Conservation (phyloP, 2,113 vertebrate species). For the Corythoichthys intestinalis region DNA sequence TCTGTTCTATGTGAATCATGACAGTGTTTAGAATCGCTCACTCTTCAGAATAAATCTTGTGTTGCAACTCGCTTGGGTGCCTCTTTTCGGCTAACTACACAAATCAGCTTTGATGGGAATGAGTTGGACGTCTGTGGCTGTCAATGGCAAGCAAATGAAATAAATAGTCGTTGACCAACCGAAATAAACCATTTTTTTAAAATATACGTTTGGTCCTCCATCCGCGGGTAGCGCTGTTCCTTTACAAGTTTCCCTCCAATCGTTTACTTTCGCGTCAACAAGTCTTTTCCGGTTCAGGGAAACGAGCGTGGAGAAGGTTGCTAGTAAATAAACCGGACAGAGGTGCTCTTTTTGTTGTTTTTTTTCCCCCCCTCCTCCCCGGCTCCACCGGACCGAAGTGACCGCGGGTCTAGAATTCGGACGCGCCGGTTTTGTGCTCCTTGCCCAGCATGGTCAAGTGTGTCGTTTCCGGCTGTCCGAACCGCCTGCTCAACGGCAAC, state of each 20-base stretch:
- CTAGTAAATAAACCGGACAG: background rate
- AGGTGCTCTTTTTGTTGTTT: background rate
- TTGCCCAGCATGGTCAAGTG: conserved; percentile 52
- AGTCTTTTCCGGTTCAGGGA: conserved; percentile 13
- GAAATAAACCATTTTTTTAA: no score
- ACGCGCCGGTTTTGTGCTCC: background rate
- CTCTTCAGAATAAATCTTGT: conserved; percentile 91
- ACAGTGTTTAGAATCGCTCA: conserved; percentile 99
- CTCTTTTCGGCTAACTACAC: background rate
- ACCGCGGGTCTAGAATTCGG: background rate
- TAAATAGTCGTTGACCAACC: no score
- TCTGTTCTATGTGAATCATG: conserved; percentile 99
- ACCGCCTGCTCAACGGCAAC: conserved; percentile 11
- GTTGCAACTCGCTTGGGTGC: conserved; percentile 77
- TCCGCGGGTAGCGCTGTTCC: no score
- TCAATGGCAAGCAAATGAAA: no score
- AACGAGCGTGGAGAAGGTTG: background rate
- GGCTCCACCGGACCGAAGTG: background rate
- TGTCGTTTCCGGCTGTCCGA: conserved; percentile 57
- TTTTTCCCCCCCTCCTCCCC: background rate
- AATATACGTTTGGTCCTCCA: no score
- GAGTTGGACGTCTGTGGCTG: no score
- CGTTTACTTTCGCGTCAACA: conserved; percentile 35
- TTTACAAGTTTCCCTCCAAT: background rate
- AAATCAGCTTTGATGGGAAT: background rate